These are phyloP conservation scores for Chrosomus eos DNA, from an alignment of 2,797 vertebrate genomes.

Conservation along the genomic window DNA sequence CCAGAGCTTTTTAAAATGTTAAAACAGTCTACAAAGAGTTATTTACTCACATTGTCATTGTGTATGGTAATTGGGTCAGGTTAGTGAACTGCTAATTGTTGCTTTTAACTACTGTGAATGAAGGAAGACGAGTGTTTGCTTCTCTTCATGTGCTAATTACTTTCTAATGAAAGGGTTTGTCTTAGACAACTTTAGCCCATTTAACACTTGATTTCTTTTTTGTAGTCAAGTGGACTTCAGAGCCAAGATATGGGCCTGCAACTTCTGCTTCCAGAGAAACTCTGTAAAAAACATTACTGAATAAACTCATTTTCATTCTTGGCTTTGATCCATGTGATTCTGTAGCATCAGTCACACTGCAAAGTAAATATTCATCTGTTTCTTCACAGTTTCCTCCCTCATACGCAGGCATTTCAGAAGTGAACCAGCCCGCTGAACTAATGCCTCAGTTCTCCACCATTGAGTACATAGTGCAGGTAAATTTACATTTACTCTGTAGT, in stretches of 20 bases:
- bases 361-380: slow-evolving; percentile 17
- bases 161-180: not conserved
- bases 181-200: not conserved
- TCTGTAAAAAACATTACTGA: slow-evolving; percentile 79
- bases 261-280: slow-evolving; percentile 98
- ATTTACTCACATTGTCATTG: not conserved
- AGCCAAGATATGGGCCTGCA: slow-evolving; percentile 98
- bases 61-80: not conserved
- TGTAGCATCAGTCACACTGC: not conserved
- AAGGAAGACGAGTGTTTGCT: not conserved
- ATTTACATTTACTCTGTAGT: slow-evolving; percentile 57
- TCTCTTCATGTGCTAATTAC: not conserved
- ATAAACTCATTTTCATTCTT: not conserved
- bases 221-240: slow-evolving; percentile 94
- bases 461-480: slow-evolving; percentile 97
- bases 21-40: not conserved
- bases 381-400: slow-evolving; percentile 89
- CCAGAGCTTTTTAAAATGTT: not conserved
- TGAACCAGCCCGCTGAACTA: slow-evolving; percentile 95
- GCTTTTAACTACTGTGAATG: not conserved
- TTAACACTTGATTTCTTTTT: slow-evolving; percentile 52
- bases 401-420: slow-evolving; percentile 93
- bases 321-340: not conserved
- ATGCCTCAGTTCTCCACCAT: slow-evolving; percentile 99
- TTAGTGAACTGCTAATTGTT: not conserved